Base-by-base conservation (phyloP, 2,888 invertebrate genomes). In the Acrobasis suavella region DNA sequence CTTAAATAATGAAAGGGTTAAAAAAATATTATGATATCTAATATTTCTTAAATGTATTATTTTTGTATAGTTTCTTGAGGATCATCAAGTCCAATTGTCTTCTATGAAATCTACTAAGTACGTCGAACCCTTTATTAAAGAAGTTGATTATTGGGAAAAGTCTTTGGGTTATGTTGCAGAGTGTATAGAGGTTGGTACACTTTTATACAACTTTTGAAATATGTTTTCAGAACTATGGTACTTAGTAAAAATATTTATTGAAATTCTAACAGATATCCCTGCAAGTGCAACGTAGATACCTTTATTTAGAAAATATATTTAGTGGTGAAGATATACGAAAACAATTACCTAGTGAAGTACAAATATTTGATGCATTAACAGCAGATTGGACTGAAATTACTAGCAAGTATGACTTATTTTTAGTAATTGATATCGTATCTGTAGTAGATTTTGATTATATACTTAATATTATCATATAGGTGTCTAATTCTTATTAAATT, bases 301-400 rank as follows among this genome's bases (percentile, higher is more conserved):
- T 97, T 67, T 97, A 98, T 82, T 91, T 98, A 55, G 97, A 97
- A 94, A 97, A 96, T 80, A 97, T 98, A 80, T 97, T 98, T 87
- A 91, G 93, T 68, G 97, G 97, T 0, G 97, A 97, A 84, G 97
- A 98, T 81, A 97, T 98, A 64, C 93, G 96, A 65, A 96, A 95
- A 72, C 97, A 98, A 82, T 85, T 98, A 61, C 97, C 97, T 0
- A 86, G 87, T 63, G 97, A 97, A 87, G 95, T 96, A 0, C 90
- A 94, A 62, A 94, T 96, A 67, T 98, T 97, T 88, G 95, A 96
- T 74, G 89, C 88, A 14, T 86, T 98, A 42, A 95, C 96, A n/a
- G 85, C 85, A 2, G 94, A 94, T 69, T 97, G 97, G 96, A 94
- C 93, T 61, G 92, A 93, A 64, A 94, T 96, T 42, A 96, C 96